Conservation (phyloP, 2,113 vertebrate species). For the Spilogale gracilis region DNA sequence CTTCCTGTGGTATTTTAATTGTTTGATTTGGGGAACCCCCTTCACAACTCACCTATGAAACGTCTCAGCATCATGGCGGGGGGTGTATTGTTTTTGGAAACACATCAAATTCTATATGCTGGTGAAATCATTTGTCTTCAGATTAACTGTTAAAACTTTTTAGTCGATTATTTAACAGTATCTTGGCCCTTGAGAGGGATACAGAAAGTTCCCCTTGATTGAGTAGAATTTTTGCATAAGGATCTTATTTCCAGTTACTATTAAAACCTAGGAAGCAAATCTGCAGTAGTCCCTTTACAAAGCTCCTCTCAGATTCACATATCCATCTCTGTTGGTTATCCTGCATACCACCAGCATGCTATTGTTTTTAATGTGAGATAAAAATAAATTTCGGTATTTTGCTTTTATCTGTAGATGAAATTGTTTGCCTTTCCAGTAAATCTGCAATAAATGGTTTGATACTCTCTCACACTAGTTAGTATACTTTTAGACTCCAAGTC, state of each 20-base stretch:
- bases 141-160: not conserved
- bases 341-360: not conserved
- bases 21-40: not conserved
- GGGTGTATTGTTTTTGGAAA: not conserved
- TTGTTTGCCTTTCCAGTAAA: not conserved
- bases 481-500: not conserved
- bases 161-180: not conserved
- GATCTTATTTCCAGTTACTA: not conserved
- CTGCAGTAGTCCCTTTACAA: not conserved
- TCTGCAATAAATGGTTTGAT: not conserved
- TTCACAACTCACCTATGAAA: not conserved
- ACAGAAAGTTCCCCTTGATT: not conserved
- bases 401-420: not conserved
- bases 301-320: not conserved
- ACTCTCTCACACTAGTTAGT: not conserved
- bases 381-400: not conserved
- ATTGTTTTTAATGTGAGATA: not conserved
- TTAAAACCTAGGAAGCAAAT: not conserved
- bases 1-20: not conserved
- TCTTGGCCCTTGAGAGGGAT: not conserved
- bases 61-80: not conserved
- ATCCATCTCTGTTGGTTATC: not conserved
- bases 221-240: not conserved
- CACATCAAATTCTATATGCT: not conserved
- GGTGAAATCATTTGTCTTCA: not conserved